Base-by-base conservation (phyloP, 1,140 invertebrate genomes). In the Thaumatotibia leucotreta region DNA sequence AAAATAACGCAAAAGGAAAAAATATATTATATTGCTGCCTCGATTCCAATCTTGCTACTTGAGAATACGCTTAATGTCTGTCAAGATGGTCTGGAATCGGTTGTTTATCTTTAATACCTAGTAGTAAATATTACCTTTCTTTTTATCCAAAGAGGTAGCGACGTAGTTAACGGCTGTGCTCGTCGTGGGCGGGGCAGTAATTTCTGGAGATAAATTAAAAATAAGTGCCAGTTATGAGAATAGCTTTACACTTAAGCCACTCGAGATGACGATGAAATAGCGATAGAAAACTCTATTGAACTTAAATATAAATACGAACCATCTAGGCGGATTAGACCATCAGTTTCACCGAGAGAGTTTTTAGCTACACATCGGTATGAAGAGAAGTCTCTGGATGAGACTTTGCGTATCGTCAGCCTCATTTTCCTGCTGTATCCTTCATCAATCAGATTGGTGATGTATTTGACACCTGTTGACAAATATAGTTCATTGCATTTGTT, bases 281-380 rank as follows among this genome's bases (percentile, higher is more conserved):
- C n/a, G 0, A 39, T 14, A 39, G 4, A 39, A 39, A 39, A 39
- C 4, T 2, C 20, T 14, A 17, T 14, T 39, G 14, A 2, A 6
- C 4, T 2, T 35, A 35, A 20, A 9, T 29, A 10, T 22, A 1
- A 24, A 66, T 39, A 64, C 69, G 66, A 94, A 99, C 98, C 97
- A 82, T 98, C 97, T 52, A 99, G 92, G 90, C 97, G 95, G 83
- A 99, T 98, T 50, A 96, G 94, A 14, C 97, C 97, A 84, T 98
- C 97, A 9, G 97, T 98, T 80, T 96, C 96, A 33, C 98, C 98
- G 6, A 99, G 92, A 14, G 96, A 97, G 91, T 99, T 99, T 87
- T 98, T 98, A 6, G 97, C 97, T 24, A 98, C 96, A 84, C 98
- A 99, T 83, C 96, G 95, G 92, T 97, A 97, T 6, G 95, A 96